Conservation (phyloP, 1,140 invertebrate genomes). For the Nomia melanderi region DNA sequence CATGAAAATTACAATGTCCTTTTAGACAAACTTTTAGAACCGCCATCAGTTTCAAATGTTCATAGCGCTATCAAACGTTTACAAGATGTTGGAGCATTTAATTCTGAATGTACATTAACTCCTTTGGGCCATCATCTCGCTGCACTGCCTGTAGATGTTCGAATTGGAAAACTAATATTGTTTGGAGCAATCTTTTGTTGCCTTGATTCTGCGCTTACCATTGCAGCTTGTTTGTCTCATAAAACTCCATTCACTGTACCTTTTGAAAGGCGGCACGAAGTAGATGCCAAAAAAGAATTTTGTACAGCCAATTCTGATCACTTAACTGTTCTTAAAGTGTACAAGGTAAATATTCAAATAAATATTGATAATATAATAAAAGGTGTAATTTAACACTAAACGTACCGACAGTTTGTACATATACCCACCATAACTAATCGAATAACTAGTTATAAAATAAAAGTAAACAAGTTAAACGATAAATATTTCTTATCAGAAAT, state of each 20-base stretch:
- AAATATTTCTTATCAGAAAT: no score
- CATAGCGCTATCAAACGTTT: constrained; percentile 88
- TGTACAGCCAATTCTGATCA: constrained; percentile 89
- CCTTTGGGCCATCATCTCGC: constrained; percentile 94
- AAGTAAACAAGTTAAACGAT: no score
- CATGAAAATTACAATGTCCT: constrained; percentile 17
- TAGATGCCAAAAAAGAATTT: constrained; percentile 87
- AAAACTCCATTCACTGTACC: constrained; percentile 91
- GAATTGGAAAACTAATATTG: constrained; percentile 94
- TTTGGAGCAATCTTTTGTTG: constrained; percentile 96
- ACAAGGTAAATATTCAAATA: constrained; percentile 82
- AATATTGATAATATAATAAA: no score
- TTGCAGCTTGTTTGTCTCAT: constrained; percentile 93
- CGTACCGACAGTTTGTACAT: no score
- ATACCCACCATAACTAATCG: no score
- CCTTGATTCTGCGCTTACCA: constrained; percentile 95
- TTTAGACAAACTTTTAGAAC: constrained; percentile 87
- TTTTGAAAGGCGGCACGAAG: constrained; percentile 87
- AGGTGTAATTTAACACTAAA: no score
- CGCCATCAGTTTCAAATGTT: constrained; percentile 89
- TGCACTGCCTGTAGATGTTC: constrained; percentile 93
- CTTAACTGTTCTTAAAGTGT: constrained; percentile 89
- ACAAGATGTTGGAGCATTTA: constrained; percentile 93
- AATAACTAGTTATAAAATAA: no score
- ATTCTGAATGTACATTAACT: constrained; percentile 89